Evolutionary conservation across 2,113 vertebrate genomes (phyloP).

Genomic region (Calonectris borealis): DNA sequence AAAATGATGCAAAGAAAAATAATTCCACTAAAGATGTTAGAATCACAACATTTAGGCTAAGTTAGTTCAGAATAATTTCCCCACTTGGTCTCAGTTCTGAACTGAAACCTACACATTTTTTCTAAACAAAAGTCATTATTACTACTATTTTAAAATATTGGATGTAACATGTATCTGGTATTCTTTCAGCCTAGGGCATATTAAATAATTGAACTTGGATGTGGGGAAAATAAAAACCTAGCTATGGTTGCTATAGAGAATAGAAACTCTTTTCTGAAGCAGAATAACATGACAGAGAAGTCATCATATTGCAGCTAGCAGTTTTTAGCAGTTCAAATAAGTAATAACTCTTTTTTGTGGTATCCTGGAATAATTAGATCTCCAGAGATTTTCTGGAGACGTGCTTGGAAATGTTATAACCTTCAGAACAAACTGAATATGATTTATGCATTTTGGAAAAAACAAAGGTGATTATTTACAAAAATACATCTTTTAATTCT

Average conservation of each 20-base stretch:
- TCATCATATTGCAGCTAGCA: background rate
- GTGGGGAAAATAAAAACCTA: background rate
- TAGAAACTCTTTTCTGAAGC: background rate
- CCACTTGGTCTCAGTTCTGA: background rate
- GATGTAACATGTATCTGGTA: background rate
- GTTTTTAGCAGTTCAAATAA: conserved; percentile 40
- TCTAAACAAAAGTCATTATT: background rate
- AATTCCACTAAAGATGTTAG: background rate
- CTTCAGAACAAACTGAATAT: background rate
- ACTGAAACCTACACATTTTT: background rate
- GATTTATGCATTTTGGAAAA: conserved; percentile 10
- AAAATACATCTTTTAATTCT: background rate
- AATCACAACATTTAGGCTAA: background rate
- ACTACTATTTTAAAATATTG: background rate
- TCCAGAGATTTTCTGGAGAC: conserved; percentile 6
- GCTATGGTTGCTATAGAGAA: background rate
- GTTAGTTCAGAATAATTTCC: background rate
- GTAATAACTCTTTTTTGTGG: background rate
- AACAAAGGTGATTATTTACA: conserved; percentile 15
- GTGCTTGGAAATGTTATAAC: background rate
- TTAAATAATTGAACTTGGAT: background rate
- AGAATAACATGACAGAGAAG: background rate
- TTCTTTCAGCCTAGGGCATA: background rate
- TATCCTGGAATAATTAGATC: conserved; percentile 48
- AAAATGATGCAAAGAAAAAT: background rate